Base-by-base conservation (phyloP, 64 coral and sea anemone genomes). In the Porites australiensis region DNA sequence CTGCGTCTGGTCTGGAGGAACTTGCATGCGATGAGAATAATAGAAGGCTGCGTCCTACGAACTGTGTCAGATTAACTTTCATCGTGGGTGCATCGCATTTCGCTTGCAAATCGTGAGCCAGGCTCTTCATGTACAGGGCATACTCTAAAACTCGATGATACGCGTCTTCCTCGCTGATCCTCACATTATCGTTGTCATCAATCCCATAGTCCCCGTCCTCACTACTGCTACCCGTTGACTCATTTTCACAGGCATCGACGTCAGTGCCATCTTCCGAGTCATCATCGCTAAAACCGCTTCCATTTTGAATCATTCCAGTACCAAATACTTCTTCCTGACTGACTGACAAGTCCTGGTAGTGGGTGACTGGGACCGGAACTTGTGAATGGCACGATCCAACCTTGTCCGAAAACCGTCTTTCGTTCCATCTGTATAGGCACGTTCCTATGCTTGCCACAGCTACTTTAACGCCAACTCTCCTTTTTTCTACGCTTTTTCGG, bases 171-270 rank as follows among this genome's bases (percentile, higher is more conserved):
- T 27, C 44, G 4, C 2, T 72, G 23, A 72, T 72, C 69, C 4
- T 86, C 64, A 72, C 70, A 72, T 70, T 57, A 45, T 88, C 44
- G 47, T 87, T 20, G 63, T 87, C 51, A 74, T 57, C 50, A 87
- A n/a, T 13, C 72, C 67, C 74, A 88, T 74, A 27, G 27, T 61
- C 23, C 23, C 4, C 85, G 10, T 88, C 53, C 53, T 88, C 50
- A 87, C 70, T 37, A 54, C 70, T 72, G 57, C 22, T 58, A 27
- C 6, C 19, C 6, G 62, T 44, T 53, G 19, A 70, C 73, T 72
- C 68, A 87, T 57, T 55, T 70, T 48, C 15, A 44, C 8, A 18
- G 45, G 23, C 85, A 87, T 74, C 55, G 72, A 73, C 85, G 8
- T 87, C 85, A 72, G 52, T 0, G 58, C 72, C 66, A 74, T 73